phyloP scores from a whole-genome alignment of 2,888 invertebrate species.

The Hermaeophaga mercurialis region DNA sequence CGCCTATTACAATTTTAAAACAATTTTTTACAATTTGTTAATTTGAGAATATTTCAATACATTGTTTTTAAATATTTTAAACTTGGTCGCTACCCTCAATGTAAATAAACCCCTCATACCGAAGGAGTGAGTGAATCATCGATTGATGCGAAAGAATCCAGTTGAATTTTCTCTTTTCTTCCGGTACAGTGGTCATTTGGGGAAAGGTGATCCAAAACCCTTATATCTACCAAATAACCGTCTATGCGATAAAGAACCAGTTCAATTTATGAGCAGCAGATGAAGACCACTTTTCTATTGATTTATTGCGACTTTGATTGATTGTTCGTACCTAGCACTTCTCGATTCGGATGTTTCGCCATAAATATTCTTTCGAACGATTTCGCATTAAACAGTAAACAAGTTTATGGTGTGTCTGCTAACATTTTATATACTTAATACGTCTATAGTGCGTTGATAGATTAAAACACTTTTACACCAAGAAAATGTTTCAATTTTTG shows the following conservation, averaged over 20 bases:
- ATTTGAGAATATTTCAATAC: too few species aligned
- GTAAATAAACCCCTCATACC: constrained; percentile 9
- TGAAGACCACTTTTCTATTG: constrained; percentile 52
- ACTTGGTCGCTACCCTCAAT: constrained; percentile 13
- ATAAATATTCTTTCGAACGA: neutral
- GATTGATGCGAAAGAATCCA: constrained; percentile 37
- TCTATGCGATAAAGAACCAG: constrained; percentile 19
- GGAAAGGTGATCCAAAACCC: constrained; percentile 36
- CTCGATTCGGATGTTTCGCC: neutral
- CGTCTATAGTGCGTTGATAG: too few species aligned
- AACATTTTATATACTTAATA: too few species aligned
- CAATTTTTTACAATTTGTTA: too few species aligned
- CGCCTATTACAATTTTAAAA: too few species aligned
- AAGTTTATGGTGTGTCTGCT: neutral
- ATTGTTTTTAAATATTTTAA: too few species aligned
- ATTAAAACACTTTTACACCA: too few species aligned
- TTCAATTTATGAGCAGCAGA: constrained; percentile 52
- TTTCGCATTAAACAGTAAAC: neutral
- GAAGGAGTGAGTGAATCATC: constrained; percentile 34
- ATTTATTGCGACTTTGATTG: constrained; percentile 57
- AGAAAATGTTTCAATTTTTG: too few species aligned
- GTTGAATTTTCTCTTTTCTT: constrained; percentile 36
- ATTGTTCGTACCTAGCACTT: constrained; percentile 44
- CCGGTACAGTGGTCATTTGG: constrained; percentile 38
- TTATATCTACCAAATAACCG: constrained; percentile 21